phyloP scores from a whole-genome alignment of 1,140 invertebrate genomes.

The Trichomalopsis sarcophagae region DNA sequence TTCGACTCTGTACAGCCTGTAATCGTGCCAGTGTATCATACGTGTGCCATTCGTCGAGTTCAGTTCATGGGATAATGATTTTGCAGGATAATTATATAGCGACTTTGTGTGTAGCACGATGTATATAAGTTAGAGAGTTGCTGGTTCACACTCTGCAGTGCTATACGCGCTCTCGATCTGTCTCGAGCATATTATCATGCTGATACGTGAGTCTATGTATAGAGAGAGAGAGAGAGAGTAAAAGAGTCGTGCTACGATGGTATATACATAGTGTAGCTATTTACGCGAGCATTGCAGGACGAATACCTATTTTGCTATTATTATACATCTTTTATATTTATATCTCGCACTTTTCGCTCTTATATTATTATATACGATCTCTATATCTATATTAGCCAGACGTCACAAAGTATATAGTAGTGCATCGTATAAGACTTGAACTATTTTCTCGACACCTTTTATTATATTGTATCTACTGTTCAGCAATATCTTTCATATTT shows the following conservation, averaged over 20 bases:
- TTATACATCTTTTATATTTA: not conserved
- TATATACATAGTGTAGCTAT: not conserved
- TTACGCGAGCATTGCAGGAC: not conserved
- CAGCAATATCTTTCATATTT: not conserved
- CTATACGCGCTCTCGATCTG: no score
- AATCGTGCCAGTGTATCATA: no score
- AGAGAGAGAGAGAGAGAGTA: not conserved
- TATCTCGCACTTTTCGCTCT: not conserved
- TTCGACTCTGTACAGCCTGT: not conserved
- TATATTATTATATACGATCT: not conserved
- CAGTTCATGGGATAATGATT: not conserved
- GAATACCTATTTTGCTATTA: no score
- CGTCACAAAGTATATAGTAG: not conserved
- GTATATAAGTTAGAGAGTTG: not conserved
- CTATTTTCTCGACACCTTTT: constrained; percentile 6
- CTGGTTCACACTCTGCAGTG: not conserved
- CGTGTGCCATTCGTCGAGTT: not conserved
- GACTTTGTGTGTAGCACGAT: not conserved
- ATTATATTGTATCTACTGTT: not conserved
- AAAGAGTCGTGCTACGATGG: not conserved
- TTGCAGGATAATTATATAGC: not conserved
- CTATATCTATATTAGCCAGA: no score
- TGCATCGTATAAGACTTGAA: not conserved
- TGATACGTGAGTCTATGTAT: not conserved
- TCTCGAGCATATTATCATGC: not conserved